phyloP scores from a whole-genome alignment of 1,140 invertebrate species.

The Drosophila varians region DNA sequence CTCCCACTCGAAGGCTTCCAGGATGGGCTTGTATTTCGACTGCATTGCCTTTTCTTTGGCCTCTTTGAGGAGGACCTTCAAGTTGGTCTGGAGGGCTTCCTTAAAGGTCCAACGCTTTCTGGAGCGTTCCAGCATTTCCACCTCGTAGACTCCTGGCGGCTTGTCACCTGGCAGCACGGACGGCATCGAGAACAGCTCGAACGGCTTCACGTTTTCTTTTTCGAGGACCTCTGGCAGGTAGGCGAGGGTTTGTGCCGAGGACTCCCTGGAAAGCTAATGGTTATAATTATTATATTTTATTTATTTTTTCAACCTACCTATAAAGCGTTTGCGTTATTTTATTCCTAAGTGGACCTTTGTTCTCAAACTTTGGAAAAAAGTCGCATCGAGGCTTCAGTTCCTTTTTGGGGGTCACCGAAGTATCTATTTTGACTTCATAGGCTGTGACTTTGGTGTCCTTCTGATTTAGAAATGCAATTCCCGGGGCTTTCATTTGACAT shows the following conservation, averaged over 20 bases:
- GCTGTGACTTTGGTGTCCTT: slow-evolving; percentile 11
- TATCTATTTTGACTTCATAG: slow-evolving; percentile 52
- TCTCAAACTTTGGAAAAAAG: slow-evolving; percentile 49
- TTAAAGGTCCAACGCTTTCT: slow-evolving; percentile 77
- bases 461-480: slow-evolving; percentile 33
- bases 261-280: slow-evolving; percentile 84
- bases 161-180: slow-evolving; percentile 49
- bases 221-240: slow-evolving; percentile 86
- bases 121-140: slow-evolving; percentile 71
- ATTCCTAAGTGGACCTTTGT: slow-evolving; percentile 44
- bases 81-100: slow-evolving; percentile 56
- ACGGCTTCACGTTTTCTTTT: slow-evolving; percentile 27
- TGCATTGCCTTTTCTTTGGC: slow-evolving; percentile 31
- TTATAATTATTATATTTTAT: background rate
- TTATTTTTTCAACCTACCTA: slow-evolving; percentile 31
- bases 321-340: slow-evolving; percentile 71
- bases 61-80: slow-evolving; percentile 31
- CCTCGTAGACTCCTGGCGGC: slow-evolving; percentile 70
- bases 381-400: slow-evolving; percentile 51
- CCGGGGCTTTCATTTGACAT: slow-evolving; percentile 53
- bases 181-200: slow-evolving; percentile 69
- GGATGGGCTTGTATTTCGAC: slow-evolving; percentile 36
- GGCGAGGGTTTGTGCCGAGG: slow-evolving; percentile 89
- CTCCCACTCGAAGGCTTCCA: slow-evolving; percentile 83
- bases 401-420: slow-evolving; percentile 14